Base-by-base conservation (phyloP, 1,140 invertebrate species). In the Aphelinus atriplicis region DNA sequence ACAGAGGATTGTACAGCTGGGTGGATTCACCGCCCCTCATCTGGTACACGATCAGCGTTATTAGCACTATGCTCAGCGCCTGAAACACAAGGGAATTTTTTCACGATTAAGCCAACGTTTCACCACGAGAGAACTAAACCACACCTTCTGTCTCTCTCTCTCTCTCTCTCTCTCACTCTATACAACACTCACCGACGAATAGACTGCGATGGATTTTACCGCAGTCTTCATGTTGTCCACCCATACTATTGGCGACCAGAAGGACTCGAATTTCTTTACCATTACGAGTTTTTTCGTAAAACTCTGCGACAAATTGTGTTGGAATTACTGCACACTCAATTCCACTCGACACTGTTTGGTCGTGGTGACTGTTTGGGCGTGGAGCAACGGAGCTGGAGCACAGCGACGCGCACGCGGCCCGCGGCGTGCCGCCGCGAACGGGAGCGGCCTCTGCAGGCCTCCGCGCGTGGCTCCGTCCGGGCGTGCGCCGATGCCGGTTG, bases 241-340 rank as follows among this genome's bases (percentile, higher is more conserved):
- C 92, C 94, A 96, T 78, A 96, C 92, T 81, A 92, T 94, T 61
- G 95, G 95, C 2, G 94, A 95, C 95, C 95, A 96, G 84, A 94
- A 96, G 1, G 94, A 93, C 82, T 92, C 88, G 53, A 96, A 79
- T 2, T 93, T 84, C n/a, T 91, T 90, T 93, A 95, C 95, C 84
- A 84, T 90, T 50, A 69, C 42, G 1, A 7, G 3, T 65, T 43
- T 43, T 1, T 45, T 47, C 7, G 48, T 1, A 43, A 68, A 10
- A 61, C 48, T 62, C 63, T 62, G 9, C 2, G 26, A 60, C 45
- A 45, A n/a, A 68, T 46, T 63, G 26, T 26, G 26, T 26, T 26
- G 26, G 26, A 0, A 26, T 26, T 26, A 26, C 26, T 26, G 26
- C 26, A 26, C 26, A 26, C 26, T 26, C 26, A 26, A 26, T 26